These are phyloP conservation scores for Cynocephalus volans DNA, from an alignment of 2,113 vertebrate genomes.

Conservation along the genomic window DNA sequence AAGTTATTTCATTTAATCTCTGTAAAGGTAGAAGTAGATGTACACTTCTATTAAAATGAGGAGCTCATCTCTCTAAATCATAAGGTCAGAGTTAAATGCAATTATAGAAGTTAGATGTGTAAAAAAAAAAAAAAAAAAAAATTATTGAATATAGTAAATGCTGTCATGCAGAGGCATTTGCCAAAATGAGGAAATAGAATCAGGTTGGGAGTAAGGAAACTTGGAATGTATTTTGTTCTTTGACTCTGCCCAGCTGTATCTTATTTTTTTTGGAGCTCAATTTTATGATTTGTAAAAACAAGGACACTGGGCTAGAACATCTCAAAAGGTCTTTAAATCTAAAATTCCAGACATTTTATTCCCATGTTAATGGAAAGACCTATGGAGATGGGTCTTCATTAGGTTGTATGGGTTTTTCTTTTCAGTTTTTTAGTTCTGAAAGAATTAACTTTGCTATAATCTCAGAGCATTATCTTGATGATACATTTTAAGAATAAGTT, in stretches of 20 bases:
- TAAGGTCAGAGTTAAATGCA: not conserved
- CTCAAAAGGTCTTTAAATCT: not conserved
- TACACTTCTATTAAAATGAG: not conserved
- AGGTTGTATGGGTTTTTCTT: not conserved
- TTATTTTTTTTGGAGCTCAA: not conserved
- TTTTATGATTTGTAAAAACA: not conserved
- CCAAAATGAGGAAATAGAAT: not conserved
- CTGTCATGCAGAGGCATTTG: not conserved
- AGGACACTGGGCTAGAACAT: not conserved
- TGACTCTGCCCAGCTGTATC: not conserved
- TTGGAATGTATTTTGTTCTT: not conserved
- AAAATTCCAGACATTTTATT: not conserved
- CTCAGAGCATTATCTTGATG: not conserved
- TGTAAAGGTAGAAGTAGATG: not conserved
- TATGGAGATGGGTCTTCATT: not conserved
- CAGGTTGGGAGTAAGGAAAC: not conserved
- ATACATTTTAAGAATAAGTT: not conserved
- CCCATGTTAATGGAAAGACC: not conserved
- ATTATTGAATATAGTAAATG: not conserved
- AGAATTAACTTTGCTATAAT: not conserved
- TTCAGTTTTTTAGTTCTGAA: not conserved
- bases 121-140: not conserved
- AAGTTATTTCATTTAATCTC: slow-evolving; percentile 68
- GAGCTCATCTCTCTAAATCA: not conserved
- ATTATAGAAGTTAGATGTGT: not conserved